Evolutionary conservation across 2,113 vertebrate species (phyloP), one percentile per base, ranked within the genome.

Genomic region (Felis chaus): DNA sequence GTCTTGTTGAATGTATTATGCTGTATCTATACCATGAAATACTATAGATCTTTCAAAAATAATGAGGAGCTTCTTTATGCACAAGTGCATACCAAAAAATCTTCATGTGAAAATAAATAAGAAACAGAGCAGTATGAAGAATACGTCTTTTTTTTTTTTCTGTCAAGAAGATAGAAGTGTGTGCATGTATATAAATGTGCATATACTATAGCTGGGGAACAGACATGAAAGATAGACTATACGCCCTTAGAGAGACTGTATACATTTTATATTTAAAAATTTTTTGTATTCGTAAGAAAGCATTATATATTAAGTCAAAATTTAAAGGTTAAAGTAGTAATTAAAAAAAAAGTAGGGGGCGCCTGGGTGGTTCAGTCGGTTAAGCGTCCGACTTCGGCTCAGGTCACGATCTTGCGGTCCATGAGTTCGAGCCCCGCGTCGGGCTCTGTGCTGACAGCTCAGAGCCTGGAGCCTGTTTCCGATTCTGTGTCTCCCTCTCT

Each of bases 101-200:
- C 27, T 89, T 90, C 78, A 39, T 45, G 41, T n/a, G n/a, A 65
- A 85, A 94, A 57, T 63, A 78, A 88, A 33, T 11, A 94, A 76
- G 65, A 31, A 41, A 50, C 21, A 68, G 10, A 66, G 31, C 0
- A 19, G 4, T 10, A 19, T 48, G 12, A 45, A 91, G 25, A 79
- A 25, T 39, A n/a, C 27, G 18, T 53, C 4, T 53, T 14, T 19
- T 55, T 41, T 76, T 79, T 29, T 31, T 68, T n/a, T 81, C 83
- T 36, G 31, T 81, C 5, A n/a, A 71, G 33, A 93, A 65, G 13
- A 53, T n/a, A 88, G 25, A 92, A 16, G 15, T 89, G 25, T 57
- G 36, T 27, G 14, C 13, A 12, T 50, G 7, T 91, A 41, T 33
- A 27, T 55, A 8, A 65, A 18, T 21, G 29, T 57, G 36, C 14